These are phyloP conservation scores for Sardina pilchardus DNA, from an alignment of 2,113 vertebrate genomes.

Conservation along the genomic window DNA sequence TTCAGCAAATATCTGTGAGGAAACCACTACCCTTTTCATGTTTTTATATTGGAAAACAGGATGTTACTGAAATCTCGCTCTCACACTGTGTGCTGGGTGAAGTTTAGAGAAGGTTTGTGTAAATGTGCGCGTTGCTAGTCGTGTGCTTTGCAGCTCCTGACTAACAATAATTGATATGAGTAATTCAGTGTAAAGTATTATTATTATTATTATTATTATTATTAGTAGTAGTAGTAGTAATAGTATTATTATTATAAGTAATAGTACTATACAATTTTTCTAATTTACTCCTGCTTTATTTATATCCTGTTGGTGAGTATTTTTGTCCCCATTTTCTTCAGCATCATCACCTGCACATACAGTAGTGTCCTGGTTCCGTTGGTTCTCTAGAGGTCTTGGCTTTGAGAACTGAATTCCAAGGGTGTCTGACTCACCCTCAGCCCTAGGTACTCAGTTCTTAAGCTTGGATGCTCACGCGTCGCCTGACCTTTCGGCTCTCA, in stretches of 20 bases:
- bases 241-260: background rate
- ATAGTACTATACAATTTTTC: background rate
- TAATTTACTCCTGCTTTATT: background rate
- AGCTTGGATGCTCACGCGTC: constrained; percentile 49
- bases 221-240: background rate
- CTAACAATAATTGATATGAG: background rate
- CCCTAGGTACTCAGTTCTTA: constrained; percentile 60
- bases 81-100: background rate
- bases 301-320: background rate
- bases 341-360: background rate
- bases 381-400: constrained; percentile 37
- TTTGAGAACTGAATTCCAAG: constrained; percentile 66
- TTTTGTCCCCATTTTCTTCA: background rate
- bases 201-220: background rate
- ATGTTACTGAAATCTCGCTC: background rate
- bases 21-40: background rate
- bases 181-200: background rate
- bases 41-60: background rate
- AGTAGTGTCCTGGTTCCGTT: background rate
- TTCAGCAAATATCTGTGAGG: background rate
- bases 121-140: background rate
- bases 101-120: background rate
- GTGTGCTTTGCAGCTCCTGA: background rate
- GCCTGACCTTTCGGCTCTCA: background rate
- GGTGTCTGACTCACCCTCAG: constrained; percentile 44